Percentiles rank a stretch among this genome's conserved stretches.
Evolutionary conservation across 2,888 invertebrate species (phyloP).

Genomic region (Actias luna): DNA sequence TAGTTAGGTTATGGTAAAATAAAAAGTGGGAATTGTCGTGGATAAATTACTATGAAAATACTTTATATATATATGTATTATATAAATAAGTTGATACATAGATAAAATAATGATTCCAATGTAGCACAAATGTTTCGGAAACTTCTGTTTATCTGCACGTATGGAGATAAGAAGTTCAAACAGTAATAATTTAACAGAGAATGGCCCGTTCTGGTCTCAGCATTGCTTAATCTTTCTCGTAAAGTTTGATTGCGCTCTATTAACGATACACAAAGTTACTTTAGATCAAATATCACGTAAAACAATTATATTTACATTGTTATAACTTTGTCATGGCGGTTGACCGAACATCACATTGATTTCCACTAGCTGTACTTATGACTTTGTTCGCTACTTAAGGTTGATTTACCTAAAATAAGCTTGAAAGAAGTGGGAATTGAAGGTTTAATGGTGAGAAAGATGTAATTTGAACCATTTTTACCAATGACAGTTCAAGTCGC

Average conservation of each 20-base stretch:
- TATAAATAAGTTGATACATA: background rate
- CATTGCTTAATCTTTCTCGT: conserved; percentile 22
- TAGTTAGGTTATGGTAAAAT: too few species aligned
- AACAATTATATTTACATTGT: conserved; percentile 30
- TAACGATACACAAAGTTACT: conserved; percentile 31
- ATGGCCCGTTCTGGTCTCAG: conserved; percentile 8
- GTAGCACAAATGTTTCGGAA: background rate
- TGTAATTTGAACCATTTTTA: too few species aligned
- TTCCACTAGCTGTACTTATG: background rate
- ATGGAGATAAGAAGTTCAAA: background rate
- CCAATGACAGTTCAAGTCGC: too few species aligned
- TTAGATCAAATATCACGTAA: conserved; percentile 34
- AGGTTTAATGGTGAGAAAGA: too few species aligned
- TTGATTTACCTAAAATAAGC: too few species aligned
- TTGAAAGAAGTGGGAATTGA: too few species aligned
- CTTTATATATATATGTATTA: background rate
- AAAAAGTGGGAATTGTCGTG: too few species aligned
- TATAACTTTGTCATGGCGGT: conserved; percentile 18
- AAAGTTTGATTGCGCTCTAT: conserved; percentile 29
- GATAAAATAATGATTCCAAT: background rate
- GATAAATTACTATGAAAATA: too few species aligned
- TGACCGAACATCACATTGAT: background rate
- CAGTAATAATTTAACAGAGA: background rate
- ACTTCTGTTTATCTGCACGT: background rate
- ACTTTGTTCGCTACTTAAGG: too few species aligned